Evolutionary conservation across 2,888 invertebrate species (phyloP), one percentile per base, ranked within the genome.

Genomic region (Epirrhoe alternata): DNA sequence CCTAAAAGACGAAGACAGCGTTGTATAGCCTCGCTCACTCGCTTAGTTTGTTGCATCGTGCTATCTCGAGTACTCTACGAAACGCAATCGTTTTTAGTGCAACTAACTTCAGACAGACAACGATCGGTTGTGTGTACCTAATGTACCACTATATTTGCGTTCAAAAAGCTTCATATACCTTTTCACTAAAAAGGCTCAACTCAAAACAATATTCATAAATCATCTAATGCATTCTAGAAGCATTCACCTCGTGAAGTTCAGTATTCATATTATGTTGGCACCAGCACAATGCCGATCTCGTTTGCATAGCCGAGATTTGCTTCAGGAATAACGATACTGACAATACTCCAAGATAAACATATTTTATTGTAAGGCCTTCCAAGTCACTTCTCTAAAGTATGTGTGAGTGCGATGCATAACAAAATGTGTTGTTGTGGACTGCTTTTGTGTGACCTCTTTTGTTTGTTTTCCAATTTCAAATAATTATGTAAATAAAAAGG

Each of bases 221-320:
- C 38, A 42, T 42, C 12, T 10, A 10, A 42, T 12, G 1, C 10
- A 35, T 35, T 42, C 12, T 24, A 35, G 42, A 54, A 35, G 47
- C 49, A 35, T 45, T 54, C 35, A 54, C 53, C 38, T 38, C 38
- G 58, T n/a, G 42, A 10, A 53, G 53, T 17, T 58, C 5, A 56
- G 8, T 24, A 58, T 54, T 49, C 61, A 52, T 53, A 53, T 35
- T 61, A 68, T 52, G 24, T 58, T 68, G 64, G 68, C 64, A 50
- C 53, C 55, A 57, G 38, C 42, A 61, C 64, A 68, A 61, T 50
- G 30, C 64, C 61, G 53, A 64, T 64, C 56, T 50, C 10, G 49
- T 64, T 64, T 64, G 68, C 68, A 68, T 64, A 61, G 42, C 64
- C 53, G 45, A 68, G 64, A 64, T 64, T 57, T 61, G 57, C 67